Evolutionary conservation across 1,140 invertebrate genomes (phyloP).

Genomic region (Ceratina australensis): DNA sequence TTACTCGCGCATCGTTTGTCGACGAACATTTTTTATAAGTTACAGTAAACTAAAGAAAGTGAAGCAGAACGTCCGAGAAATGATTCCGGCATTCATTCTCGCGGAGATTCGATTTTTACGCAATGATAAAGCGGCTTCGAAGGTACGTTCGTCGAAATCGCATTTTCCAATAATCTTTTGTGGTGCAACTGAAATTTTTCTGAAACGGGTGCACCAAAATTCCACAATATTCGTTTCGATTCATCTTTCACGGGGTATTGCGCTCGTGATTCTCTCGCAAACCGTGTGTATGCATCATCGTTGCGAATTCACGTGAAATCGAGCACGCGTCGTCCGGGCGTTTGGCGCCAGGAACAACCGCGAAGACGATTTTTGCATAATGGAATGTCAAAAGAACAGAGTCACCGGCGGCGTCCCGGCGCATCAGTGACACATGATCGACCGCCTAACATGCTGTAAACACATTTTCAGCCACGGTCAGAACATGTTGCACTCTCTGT

Average conservation of each 20-base stretch:
- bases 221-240: slow-evolving; percentile 35
- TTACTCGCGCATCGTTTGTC: background rate
- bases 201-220: background rate
- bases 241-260: slow-evolving; percentile 46
- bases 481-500: slow-evolving; percentile 46
- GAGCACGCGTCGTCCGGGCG: slow-evolving; percentile 58
- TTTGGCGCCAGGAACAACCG: slow-evolving; percentile 53
- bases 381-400: slow-evolving; percentile 65
- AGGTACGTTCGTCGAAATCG: too few species aligned
- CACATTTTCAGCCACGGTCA: slow-evolving; percentile 63
- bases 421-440: slow-evolving; percentile 63
- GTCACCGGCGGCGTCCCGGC: slow-evolving; percentile 51
- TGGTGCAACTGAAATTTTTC: too few species aligned
- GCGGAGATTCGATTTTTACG: too few species aligned
- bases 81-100: background rate
- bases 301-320: slow-evolving; percentile 64
- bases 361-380: slow-evolving; percentile 68
- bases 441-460: slow-evolving; percentile 64
- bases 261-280: slow-evolving; percentile 31
- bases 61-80: background rate
- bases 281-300: slow-evolving; percentile 36
- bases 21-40: background rate
- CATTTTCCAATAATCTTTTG: too few species aligned
- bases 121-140: too few species aligned
- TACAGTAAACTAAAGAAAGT: background rate